A percentile compares a stretch with the other conserved stretches of the same genome.
Conservation (phyloP, 2,888 invertebrate species). For the Tipula lateralis region DNA sequence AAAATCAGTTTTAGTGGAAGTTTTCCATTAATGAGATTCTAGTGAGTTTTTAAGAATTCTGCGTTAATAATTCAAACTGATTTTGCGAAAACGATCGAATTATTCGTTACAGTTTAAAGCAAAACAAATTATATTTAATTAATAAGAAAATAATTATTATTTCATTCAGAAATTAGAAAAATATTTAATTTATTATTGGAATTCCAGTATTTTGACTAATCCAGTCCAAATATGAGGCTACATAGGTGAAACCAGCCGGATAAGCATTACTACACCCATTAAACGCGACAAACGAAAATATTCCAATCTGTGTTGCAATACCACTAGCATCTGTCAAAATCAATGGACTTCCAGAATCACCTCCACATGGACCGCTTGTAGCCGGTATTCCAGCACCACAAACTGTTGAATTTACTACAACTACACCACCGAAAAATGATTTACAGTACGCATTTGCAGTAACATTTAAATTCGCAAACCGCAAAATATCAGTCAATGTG, state of each 20-base stretch:
- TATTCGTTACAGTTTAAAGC: no score
- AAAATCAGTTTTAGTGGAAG: no score
- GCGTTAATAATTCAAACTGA: no score
- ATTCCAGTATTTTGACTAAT: conserved; percentile 33
- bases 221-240: conserved; percentile 35
- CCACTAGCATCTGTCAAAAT: conserved; percentile 30
- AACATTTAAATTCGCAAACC: no score
- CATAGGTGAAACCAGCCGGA: conserved; percentile 35
- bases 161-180: no score
- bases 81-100: no score
- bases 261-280: conserved; percentile 34
- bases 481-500: no score
- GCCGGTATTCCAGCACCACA: not conserved
- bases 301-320: conserved; percentile 34
- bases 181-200: not conserved
- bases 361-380: conserved; percentile 33
- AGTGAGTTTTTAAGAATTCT: no score
- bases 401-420: not conserved
- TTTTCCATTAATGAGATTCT: no score
- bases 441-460: not conserved
- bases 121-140: no score
- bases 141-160: no score
- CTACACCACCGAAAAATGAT: not conserved
- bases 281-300: conserved; percentile 35
- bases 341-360: conserved; percentile 36